Conservation (phyloP, 37 sponge, comb jelly and placozoan species). For the Spongia lamella region DNA sequence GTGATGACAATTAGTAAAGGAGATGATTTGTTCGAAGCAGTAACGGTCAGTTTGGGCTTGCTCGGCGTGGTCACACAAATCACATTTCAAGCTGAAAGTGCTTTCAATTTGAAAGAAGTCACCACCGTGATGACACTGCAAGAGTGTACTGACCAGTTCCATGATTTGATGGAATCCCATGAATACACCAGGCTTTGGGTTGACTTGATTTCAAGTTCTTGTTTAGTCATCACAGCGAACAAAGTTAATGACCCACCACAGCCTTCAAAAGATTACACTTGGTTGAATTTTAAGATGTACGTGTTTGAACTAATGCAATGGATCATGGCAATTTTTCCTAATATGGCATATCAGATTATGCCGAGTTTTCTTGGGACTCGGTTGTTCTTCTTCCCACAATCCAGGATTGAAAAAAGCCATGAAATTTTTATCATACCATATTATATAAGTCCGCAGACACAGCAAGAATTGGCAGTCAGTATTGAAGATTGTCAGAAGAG, state of each 20-base stretch:
- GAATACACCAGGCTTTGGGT: conserved; percentile 75
- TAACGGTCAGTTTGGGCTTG: conserved; percentile 65
- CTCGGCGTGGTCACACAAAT: conserved; percentile 76
- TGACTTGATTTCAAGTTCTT: conserved; percentile 44
- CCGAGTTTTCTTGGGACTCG: conserved; percentile 21
- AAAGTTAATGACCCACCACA: no score
- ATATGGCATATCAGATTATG: conserved; percentile 8
- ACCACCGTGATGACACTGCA: conserved; percentile 1
- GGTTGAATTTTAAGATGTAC: no score
- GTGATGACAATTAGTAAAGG: conserved; percentile 2
- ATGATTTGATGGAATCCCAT: conserved; percentile 6
- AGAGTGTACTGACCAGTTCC: conserved; percentile 42
- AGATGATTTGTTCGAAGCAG: conserved; percentile 58
- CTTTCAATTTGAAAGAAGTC: conserved; percentile 51
- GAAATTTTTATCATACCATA: conserved; percentile 48
- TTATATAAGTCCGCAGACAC: conserved; percentile 28
- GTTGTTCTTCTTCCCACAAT: conserved; percentile 19
- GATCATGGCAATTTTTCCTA: background rate
- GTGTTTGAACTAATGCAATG: no score
- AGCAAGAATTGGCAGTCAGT: conserved; percentile 48
- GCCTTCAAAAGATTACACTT: no score
- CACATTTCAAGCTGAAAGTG: conserved; percentile 49
- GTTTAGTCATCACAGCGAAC: conserved; percentile 13
- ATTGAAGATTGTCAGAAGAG: conserved; percentile 34
- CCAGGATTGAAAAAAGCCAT: conserved; percentile 42